Evolutionary conservation across 2,113 vertebrate species (phyloP), one percentile per base, ranked within the genome.

Genomic region (Pollimyrus isidori): DNA sequence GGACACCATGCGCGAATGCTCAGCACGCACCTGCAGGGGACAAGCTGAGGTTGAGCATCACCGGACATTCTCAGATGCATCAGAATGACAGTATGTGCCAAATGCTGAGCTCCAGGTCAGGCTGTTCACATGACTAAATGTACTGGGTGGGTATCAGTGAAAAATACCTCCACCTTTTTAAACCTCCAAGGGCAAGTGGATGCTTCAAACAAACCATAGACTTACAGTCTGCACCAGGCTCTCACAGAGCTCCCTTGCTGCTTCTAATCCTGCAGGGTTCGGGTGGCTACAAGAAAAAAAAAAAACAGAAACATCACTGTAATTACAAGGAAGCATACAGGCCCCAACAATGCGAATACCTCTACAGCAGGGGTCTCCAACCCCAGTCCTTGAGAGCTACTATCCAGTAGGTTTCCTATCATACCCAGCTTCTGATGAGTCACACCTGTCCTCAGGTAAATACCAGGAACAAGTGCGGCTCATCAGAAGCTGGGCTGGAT

Each of bases 191-290:
- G 48, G 19, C 85, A 87, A 52, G 84, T 30, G 50, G n/a, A 80
- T 17, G n/a, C 62, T 13, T 19, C 15, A 80, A 80, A 17, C 13
- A 42, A 23, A 45, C 35, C 0, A 42, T 65, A 0, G 62, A 97
- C 97, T 97, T 94, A 99, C 98, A 0, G 98, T 99, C 94, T 99
- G 97, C 88, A 99, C 92, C 7, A 99, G 96, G 90, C 97, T 98
- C 91, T 99, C 98, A 46, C 98, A 98, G 35, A 99, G 96, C 89
- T 97, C 98, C 96, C 99, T 99, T 52, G 98, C 98, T n/a, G 97
- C 94, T 91, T 98, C 97, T 93, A 99, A 93, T 91, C 98, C 98
- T 93, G 97, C 94, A 91, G 97, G 93, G 92, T 98, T 99, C 42
- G 98, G 98, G 91, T 99, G 98, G 93, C 98, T 99, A 94, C 19